Evolutionary conservation across 2,797 vertebrate species (phyloP).

Genomic region (Arnoldichthys spilopterus): DNA sequence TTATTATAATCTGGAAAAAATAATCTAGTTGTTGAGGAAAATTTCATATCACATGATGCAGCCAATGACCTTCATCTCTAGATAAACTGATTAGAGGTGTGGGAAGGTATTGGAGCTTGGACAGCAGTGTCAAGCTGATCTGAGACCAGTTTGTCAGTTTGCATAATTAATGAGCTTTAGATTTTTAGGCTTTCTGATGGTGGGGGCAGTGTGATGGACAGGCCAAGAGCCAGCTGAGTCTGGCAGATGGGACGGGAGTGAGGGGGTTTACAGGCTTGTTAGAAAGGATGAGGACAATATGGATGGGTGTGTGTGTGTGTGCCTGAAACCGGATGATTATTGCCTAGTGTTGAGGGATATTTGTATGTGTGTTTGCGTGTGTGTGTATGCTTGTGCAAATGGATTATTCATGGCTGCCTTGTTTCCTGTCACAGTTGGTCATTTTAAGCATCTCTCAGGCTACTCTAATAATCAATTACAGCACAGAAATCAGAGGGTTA

Average conservation of each 20-base stretch:
- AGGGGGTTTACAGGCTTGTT: neutral
- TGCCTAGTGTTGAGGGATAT: neutral
- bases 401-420: conserved; percentile 42
- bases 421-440: conserved; percentile 46
- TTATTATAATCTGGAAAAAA: neutral
- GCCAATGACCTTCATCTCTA: neutral
- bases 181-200: conserved; percentile 11
- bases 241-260: neutral
- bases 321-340: conserved; percentile 18
- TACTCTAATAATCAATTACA: conserved; percentile 20
- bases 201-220: conserved; percentile 13
- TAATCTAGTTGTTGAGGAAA: conserved; percentile 12
- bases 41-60: neutral
- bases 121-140: neutral
- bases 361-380: neutral
- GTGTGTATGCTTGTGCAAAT: conserved; percentile 30
- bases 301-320: neutral
- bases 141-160: conserved; percentile 29
- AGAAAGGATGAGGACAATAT: neutral
- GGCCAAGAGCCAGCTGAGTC: neutral
- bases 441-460: conserved; percentile 34
- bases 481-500: neutral
- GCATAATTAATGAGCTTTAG: conserved; percentile 42
- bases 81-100: conserved; percentile 14
- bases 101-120: neutral